phyloP scores from a whole-genome alignment of 2,113 vertebrate genomes.

The Grus americana region DNA sequence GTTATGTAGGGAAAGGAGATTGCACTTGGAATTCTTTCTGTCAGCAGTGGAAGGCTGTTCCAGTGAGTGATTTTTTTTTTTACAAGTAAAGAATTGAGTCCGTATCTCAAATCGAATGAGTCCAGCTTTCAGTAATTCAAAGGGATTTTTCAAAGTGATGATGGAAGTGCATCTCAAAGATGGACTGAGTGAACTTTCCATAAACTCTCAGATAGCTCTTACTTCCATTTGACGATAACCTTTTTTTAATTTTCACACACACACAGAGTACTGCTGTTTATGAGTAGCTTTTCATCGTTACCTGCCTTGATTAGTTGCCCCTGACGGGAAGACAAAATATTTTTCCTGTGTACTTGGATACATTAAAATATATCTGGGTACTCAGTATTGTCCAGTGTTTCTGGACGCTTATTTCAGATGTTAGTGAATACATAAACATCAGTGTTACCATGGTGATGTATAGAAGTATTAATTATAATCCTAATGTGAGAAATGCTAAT shows the following conservation, averaged over 20 bases:
- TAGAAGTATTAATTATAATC: not conserved
- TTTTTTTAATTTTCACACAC: too few relatives aligned
- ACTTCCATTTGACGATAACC: not conserved
- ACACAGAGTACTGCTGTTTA: fast-evolving
- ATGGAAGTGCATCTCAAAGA: not conserved
- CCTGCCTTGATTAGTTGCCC: not conserved
- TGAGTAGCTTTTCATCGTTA: not conserved
- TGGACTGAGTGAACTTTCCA: not conserved
- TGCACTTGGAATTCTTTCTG: not conserved
- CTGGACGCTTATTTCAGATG: not conserved
- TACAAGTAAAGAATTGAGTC: not conserved
- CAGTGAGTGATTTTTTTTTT: not conserved
- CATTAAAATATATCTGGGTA: not conserved
- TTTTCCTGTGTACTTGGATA: not conserved
- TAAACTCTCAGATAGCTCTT: not conserved
- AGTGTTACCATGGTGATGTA: not conserved
- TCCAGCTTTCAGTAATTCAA: not conserved
- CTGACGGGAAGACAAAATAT: not conserved
- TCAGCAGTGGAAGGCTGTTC: not conserved
- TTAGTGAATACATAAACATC: not conserved
- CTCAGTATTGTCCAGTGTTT: not conserved
- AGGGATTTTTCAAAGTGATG: fast-evolving
- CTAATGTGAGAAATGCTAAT: not conserved
- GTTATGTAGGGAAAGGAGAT: fast-evolving
- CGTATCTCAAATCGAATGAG: fast-evolving